Evolutionary conservation across 2,113 vertebrate genomes (phyloP).

Genomic region (Grus americana): DNA sequence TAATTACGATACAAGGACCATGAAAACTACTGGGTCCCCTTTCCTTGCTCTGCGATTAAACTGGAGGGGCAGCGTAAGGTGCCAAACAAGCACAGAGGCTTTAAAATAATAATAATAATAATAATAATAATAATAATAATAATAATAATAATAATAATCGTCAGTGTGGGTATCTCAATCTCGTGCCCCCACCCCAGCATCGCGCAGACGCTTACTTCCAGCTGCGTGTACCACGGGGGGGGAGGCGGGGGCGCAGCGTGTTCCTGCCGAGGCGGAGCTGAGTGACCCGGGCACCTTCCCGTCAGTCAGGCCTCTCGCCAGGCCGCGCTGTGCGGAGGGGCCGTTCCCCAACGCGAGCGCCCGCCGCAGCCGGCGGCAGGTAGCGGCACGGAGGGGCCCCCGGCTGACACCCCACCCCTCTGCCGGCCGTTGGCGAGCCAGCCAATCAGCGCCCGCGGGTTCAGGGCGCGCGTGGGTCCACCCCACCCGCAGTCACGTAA

Average conservation of each 20-base stretch:
- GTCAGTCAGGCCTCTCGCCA: fast-evolving
- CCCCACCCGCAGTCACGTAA: neutral
- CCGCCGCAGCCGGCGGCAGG: neutral
- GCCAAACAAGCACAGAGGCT: neutral
- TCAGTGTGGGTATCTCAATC: fast-evolving
- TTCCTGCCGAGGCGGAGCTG: neutral
- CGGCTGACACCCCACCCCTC: neutral
- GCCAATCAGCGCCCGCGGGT: neutral
- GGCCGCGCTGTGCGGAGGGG: too few species aligned
- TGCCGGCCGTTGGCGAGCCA: neutral
- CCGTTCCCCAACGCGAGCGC: neutral
- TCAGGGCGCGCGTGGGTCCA: neutral
- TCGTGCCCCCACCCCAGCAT: fast-evolving
- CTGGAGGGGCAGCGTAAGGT: fast-evolving
- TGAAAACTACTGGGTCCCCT: neutral
- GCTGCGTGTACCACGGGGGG: fast-evolving
- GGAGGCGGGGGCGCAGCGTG: fast-evolving
- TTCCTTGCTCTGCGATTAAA: neutral
- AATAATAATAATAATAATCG: too few species aligned
- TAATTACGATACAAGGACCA: neutral
- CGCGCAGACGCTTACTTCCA: fast-evolving
- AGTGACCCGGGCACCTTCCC: fast-evolving
- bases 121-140: too few species aligned
- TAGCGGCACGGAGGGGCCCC: too few species aligned
- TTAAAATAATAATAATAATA: too few species aligned